Conservation (phyloP, 2,113 vertebrate species). For the Syngnathus typhle region DNA sequence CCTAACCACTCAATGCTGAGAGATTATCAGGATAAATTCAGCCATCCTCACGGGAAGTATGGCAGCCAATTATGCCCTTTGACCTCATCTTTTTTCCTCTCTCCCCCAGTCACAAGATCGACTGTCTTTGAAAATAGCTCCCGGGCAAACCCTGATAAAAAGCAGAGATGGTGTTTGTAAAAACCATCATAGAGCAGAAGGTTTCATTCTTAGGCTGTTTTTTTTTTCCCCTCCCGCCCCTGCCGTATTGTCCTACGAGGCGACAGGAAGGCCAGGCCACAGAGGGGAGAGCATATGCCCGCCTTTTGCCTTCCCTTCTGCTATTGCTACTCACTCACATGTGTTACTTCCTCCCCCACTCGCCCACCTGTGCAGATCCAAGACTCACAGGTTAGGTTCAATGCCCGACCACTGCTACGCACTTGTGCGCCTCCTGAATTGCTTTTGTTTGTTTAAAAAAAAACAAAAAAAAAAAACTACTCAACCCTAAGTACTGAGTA, state of each 20-base stretch:
- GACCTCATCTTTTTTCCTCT: constrained; percentile 14
- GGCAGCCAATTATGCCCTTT: constrained; percentile 42
- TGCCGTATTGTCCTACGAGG: constrained; percentile 49
- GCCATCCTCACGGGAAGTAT: constrained; percentile 43
- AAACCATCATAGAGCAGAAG: constrained; percentile 9
- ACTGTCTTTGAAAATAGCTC: constrained; percentile 43
- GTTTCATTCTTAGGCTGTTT: constrained; percentile 6
- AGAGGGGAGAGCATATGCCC: constrained; percentile 60
- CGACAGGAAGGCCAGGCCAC: constrained; percentile 43
- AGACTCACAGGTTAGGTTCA: constrained; percentile 10
- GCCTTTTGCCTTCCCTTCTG: constrained; percentile 42
- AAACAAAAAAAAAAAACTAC: neutral
- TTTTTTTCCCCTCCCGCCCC: neutral
- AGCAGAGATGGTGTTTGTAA: neutral
- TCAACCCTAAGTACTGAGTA: neutral
- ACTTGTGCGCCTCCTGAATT: neutral
- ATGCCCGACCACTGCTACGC: neutral
- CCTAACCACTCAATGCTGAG: constrained; percentile 28
- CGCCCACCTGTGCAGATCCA: constrained; percentile 49
- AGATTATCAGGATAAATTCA: constrained; percentile 37
- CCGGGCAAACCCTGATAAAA: neutral
- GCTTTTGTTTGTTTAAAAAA: neutral
- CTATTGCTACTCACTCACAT: constrained; percentile 48
- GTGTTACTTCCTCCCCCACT: constrained; percentile 56
- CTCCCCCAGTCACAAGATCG: constrained; percentile 15